These are phyloP conservation scores for Pristis pectinata DNA, from an alignment of 2,797 vertebrate species.

Conservation along the genomic window DNA sequence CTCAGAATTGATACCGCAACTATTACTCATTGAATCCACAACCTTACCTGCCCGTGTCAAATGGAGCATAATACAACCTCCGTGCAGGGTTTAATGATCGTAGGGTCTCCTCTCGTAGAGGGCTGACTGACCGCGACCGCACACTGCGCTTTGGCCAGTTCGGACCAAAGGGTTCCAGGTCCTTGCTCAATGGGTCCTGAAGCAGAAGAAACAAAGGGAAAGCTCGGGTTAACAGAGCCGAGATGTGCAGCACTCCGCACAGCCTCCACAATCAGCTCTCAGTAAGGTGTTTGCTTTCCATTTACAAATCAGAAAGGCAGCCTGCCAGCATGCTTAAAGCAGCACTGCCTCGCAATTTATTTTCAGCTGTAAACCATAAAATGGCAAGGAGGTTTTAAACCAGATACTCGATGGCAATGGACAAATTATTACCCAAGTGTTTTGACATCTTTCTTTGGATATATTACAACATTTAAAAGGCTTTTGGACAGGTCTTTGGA, in stretches of 20 bases:
- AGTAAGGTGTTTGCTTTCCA: not conserved
- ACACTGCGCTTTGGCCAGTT: not conserved
- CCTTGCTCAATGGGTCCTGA: not conserved
- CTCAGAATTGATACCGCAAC: not conserved
- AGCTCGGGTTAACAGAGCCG: not conserved
- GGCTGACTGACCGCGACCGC: not conserved
- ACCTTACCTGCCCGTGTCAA: not conserved
- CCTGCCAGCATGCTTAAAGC: conserved; percentile 17
- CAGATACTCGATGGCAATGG: not conserved
- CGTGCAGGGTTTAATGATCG: not conserved
- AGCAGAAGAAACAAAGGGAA: not conserved
- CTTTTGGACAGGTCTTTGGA: no score
- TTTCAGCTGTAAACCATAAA: not conserved
- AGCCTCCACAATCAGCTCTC: not conserved
- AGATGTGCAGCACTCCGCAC: not conserved
- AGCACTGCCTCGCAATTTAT: not conserved
- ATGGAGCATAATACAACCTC: not conserved
- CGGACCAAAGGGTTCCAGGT: not conserved
- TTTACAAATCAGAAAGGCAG: not conserved
- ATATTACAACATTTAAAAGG: no score
- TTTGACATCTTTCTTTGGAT: no score
- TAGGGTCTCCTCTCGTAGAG: no score
- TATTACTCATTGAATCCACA: not conserved
- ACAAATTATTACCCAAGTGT: no score
- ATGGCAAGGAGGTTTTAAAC: not conserved